These are phyloP conservation scores for Euglossa dilemma DNA, from an alignment of 1,140 invertebrate species.

Conservation along the genomic window DNA sequence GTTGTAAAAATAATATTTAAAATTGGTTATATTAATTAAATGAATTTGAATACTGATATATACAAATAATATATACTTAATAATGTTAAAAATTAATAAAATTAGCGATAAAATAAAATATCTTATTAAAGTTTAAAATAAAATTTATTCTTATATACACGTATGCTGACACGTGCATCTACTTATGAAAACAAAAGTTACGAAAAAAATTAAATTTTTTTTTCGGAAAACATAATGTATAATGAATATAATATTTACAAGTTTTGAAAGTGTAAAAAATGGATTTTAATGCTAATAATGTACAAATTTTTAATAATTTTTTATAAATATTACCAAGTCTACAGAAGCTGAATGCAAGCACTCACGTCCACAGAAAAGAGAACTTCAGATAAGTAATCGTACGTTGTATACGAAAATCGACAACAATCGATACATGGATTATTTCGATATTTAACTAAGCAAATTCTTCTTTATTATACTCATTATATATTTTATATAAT, in stretches of 20 bases:
- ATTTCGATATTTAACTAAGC: background rate
- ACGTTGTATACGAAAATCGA: background rate
- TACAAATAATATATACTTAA: background rate
- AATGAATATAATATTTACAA: background rate
- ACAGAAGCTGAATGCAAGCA: background rate
- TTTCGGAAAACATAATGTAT: background rate
- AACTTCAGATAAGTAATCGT: background rate
- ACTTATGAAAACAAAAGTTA: background rate
- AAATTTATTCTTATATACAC: background rate
- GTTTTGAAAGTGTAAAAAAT: background rate
- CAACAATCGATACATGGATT: slow-evolving; percentile 6
- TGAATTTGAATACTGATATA: background rate
- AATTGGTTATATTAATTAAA: background rate
- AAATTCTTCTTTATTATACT: background rate
- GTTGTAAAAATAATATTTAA: background rate
- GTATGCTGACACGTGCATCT: background rate
- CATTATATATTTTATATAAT: background rate
- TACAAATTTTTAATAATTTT: slow-evolving; percentile 6
- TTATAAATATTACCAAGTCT: slow-evolving; percentile 30
- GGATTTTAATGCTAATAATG: background rate
- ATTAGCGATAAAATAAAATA: background rate
- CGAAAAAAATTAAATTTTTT: background rate
- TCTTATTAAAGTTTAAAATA: background rate
- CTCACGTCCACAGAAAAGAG: slow-evolving; percentile 17
- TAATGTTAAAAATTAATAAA: background rate